Evolutionary conservation across 2,888 invertebrate genomes (phyloP).

Genomic region (Ophion ventricosus): DNA sequence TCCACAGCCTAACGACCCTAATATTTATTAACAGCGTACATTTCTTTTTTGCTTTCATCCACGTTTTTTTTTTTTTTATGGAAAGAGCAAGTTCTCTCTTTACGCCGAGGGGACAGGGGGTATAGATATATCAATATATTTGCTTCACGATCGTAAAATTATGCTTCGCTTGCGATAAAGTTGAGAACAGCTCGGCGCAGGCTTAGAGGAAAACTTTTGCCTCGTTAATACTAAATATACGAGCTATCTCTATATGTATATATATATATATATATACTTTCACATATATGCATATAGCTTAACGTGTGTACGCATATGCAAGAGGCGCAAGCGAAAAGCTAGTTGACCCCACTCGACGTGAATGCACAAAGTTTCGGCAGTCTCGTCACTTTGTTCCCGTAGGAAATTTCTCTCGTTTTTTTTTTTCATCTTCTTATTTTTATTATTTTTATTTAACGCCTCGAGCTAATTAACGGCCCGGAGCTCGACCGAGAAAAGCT

Average conservation of each 20-base stretch:
- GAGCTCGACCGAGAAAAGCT: slow-evolving; percentile 66
- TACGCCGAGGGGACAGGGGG: neutral
- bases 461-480: slow-evolving; percentile 72
- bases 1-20: slow-evolving; percentile 67
- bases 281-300: neutral
- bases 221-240: slow-evolving; percentile 66
- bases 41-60: neutral
- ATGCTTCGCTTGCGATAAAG: slow-evolving; percentile 74
- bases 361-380: slow-evolving; percentile 44
- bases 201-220: slow-evolving; percentile 64
- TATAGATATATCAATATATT: slow-evolving; percentile 71
- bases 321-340: slow-evolving; percentile 52
- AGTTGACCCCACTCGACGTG: slow-evolving; percentile 71
- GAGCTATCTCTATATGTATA: slow-evolving; percentile 10
- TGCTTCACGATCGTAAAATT: slow-evolving; percentile 80
- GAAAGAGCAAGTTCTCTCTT: slow-evolving; percentile 3
- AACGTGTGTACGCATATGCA: neutral
- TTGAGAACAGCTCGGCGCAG: slow-evolving; percentile 48
- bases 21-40: slow-evolving; percentile 41
- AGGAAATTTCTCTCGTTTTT: slow-evolving; percentile 40
- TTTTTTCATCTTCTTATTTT: slow-evolving; percentile 17
- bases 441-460: slow-evolving; percentile 67
- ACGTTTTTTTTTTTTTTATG: neutral
- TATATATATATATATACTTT: no score
- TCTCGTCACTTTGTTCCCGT: slow-evolving; percentile 50